A percentile compares a stretch with the other conserved stretches of the same genome.
phyloP scores from a whole-genome alignment of 1,140 invertebrate genomes.

The Drosophila littoralis region DNA sequence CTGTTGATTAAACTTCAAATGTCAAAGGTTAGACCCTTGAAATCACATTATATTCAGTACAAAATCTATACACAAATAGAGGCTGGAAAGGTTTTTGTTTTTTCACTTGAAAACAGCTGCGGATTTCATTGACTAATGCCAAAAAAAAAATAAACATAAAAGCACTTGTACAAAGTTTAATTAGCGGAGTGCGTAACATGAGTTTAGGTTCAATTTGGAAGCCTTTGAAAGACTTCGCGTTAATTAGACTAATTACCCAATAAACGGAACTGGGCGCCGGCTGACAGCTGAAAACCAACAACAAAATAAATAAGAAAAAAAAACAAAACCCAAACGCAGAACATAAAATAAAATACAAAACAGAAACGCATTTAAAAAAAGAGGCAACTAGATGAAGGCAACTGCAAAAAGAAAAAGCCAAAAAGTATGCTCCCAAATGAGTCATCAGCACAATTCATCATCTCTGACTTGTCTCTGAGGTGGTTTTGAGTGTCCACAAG shows the following conservation, averaged over 20 bases:
- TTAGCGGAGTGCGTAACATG: constrained; percentile 38
- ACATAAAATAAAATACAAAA: constrained; percentile 26
- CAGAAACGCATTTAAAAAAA: constrained; percentile 8
- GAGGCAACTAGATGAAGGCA: constrained; percentile 1
- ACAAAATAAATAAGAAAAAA: not conserved
- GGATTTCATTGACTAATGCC: not conserved
- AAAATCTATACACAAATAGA: not conserved
- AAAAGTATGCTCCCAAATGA: constrained; percentile 60
- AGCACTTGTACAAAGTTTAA: constrained; percentile 36
- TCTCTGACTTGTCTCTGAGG: constrained; percentile 30
- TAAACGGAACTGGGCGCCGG: constrained; percentile 47
- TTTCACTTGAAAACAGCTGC: constrained; percentile 17
- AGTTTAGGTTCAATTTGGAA: constrained; percentile 32
- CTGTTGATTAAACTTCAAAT: constrained; percentile 23
- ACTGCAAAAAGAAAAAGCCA: constrained; percentile 14
- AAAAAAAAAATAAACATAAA: constrained; percentile 12
- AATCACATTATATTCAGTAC: not conserved
- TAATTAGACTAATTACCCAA: constrained; percentile 66
- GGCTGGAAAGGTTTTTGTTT: too few species aligned
- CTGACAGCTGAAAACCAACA: constrained; percentile 1
- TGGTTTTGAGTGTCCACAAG: not conserved
- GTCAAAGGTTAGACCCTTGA: not conserved
- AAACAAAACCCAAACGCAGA: constrained; percentile 6
- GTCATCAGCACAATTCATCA: constrained; percentile 76
- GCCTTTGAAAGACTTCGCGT: constrained; percentile 39